These are phyloP conservation scores for Macrotrachela quadricornifera DNA, from an alignment of 1,140 invertebrate species.

Conservation along the genomic window DNA sequence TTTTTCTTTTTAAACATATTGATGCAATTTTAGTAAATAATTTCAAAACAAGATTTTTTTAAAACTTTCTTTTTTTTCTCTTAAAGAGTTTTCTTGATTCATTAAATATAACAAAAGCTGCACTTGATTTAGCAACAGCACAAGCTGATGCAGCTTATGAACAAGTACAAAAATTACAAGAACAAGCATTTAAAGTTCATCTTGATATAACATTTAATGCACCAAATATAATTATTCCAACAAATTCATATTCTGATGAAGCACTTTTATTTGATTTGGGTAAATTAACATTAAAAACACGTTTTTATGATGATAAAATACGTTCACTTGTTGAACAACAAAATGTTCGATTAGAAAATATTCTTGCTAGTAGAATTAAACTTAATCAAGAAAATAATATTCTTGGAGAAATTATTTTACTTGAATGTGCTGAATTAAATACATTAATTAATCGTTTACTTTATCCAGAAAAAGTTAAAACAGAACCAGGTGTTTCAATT, in stretches of 20 bases:
- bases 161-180: neutral
- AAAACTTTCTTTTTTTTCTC: neutral
- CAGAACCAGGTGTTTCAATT: too few species aligned
- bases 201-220: conserved; percentile 3
- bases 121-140: neutral
- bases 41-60: neutral
- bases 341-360: too few species aligned
- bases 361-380: too few species aligned
- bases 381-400: too few species aligned
- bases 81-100: neutral
- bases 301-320: neutral
- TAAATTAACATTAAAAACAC: neutral
- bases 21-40: neutral
- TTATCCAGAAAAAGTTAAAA: neutral
- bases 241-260: neutral
- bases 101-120: neutral
- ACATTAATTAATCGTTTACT: neutral
- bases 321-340: too few species aligned
- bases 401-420: neutral
- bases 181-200: neutral
- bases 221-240: neutral
- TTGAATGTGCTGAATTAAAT: conserved; percentile 2
- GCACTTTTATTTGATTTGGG: conserved; percentile 3
- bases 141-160: neutral
- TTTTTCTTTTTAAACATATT: too few species aligned